Percentiles rank a stretch among this genome's conserved stretches.
Evolutionary conservation across 2,113 vertebrate genomes (phyloP).

Genomic region (Capreolus pygargus): DNA sequence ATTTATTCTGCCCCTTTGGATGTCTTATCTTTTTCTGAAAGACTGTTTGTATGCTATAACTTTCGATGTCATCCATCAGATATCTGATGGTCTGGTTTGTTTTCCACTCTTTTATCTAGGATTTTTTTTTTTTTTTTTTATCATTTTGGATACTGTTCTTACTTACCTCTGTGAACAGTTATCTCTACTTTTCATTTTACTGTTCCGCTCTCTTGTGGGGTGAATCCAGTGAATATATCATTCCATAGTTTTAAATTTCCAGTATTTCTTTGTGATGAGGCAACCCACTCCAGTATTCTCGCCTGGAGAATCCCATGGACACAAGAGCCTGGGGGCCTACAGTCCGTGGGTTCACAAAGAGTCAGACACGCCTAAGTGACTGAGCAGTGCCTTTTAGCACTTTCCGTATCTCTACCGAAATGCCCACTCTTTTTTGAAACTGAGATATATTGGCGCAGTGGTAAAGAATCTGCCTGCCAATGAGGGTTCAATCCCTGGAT

Average conservation of each 20-base stretch:
- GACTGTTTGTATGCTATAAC: background rate
- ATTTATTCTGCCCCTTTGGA: background rate
- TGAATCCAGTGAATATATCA: background rate
- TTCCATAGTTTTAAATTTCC: background rate
- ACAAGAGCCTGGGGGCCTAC: background rate
- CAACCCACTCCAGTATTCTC: background rate
- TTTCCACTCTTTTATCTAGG: background rate
- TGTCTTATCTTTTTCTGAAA: background rate
- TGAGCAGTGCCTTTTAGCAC: background rate
- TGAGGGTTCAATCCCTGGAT: background rate
- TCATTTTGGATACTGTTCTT: background rate
- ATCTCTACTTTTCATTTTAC: too few species aligned
- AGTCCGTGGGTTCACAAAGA: background rate
- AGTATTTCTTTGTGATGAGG: background rate
- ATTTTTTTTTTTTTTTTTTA: background rate
- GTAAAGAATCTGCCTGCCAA: background rate
- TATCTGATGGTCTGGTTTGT: background rate
- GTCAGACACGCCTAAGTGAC: rapidly evolving
- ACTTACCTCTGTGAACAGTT: background rate
- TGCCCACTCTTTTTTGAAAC: background rate
- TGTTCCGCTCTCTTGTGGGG: background rate
- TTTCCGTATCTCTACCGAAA: background rate
- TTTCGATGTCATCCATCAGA: background rate
- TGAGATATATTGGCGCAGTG: background rate
- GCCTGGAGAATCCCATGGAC: background rate